Conservation (phyloP, 35 echinoderm and acorn worm species). For the Stichopus chloronotus region DNA sequence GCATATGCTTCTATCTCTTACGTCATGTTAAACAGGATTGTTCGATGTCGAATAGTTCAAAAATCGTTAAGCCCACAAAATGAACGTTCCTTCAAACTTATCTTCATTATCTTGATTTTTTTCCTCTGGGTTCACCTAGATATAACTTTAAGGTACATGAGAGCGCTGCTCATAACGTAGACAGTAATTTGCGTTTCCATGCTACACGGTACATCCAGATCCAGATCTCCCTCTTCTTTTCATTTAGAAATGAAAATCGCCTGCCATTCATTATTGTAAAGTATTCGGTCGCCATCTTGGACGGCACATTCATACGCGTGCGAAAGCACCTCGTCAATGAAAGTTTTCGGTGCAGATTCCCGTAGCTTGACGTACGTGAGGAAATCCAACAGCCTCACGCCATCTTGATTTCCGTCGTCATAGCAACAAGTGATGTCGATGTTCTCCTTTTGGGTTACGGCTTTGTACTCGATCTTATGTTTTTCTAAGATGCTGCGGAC, state of each 20-base stretch:
- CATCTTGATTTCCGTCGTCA: not conserved
- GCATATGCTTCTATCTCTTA: no score
- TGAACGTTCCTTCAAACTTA: no score
- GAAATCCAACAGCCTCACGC: not conserved
- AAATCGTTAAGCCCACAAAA: no score
- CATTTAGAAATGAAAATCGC: not conserved
- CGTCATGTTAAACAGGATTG: no score
- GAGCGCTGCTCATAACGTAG: no score
- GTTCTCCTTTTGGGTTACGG: not conserved
- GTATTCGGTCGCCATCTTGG: not conserved
- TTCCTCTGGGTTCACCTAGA: no score
- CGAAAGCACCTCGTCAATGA: constrained; percentile 6
- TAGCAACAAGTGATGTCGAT: constrained; percentile 21
- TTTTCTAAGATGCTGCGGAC: not conserved
- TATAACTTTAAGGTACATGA: no score
- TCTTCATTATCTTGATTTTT: no score
- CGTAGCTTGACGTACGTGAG: not conserved
- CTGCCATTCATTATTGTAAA: not conserved
- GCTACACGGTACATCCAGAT: no score
- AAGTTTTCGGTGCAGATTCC: not conserved
- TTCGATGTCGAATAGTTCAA: no score
- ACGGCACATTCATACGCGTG: not conserved
- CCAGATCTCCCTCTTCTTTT: not conserved
- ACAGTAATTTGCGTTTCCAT: no score
- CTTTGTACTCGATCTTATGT: not conserved